Percentiles rank a stretch among this genome's conserved stretches.
These are phyloP conservation scores for Stenolophus ochropezus DNA, from an alignment of 2,888 invertebrate species.

Conservation along the genomic window DNA sequence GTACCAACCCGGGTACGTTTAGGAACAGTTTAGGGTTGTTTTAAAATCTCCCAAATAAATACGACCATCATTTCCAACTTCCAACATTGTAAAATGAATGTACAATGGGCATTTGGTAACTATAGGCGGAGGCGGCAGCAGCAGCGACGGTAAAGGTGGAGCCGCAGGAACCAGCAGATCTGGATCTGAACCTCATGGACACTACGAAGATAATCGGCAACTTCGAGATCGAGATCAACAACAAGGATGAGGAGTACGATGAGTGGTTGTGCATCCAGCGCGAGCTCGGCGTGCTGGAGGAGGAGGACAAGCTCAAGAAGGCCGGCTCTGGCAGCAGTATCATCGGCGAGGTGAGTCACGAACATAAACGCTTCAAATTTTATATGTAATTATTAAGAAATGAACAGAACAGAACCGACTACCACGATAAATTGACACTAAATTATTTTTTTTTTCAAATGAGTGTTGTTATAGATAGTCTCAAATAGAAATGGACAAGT, in stretches of 20 bases:
- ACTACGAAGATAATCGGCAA: conserved; percentile 56
- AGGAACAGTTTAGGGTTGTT: too few species aligned
- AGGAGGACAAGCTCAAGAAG: conserved; percentile 66
- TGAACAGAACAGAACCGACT: too few species aligned
- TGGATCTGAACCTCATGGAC: neutral
- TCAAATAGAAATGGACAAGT: too few species aligned
- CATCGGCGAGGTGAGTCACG: conserved; percentile 50
- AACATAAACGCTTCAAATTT: too few species aligned
- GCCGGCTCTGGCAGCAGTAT: conserved; percentile 25
- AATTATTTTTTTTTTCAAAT: too few species aligned
- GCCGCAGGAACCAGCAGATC: neutral
- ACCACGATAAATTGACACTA: too few species aligned
- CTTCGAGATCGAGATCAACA: conserved; percentile 57
- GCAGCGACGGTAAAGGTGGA: neutral
- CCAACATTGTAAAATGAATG: conserved; percentile 66
- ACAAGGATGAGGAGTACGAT: conserved; percentile 73
- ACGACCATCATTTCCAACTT: too few species aligned
- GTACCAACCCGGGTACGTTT: too few species aligned
- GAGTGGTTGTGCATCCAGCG: conserved; percentile 82
- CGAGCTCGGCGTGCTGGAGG: conserved; percentile 75
- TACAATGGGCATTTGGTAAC: conserved; percentile 9
- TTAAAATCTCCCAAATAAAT: too few species aligned
- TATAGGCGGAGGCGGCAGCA: neutral
- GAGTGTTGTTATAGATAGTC: too few species aligned
- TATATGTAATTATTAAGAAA: too few species aligned